Evolutionary conservation across 1,140 invertebrate genomes (phyloP), one percentile per base, ranked within the genome.

Genomic region (Spodoptera frugiperda): DNA sequence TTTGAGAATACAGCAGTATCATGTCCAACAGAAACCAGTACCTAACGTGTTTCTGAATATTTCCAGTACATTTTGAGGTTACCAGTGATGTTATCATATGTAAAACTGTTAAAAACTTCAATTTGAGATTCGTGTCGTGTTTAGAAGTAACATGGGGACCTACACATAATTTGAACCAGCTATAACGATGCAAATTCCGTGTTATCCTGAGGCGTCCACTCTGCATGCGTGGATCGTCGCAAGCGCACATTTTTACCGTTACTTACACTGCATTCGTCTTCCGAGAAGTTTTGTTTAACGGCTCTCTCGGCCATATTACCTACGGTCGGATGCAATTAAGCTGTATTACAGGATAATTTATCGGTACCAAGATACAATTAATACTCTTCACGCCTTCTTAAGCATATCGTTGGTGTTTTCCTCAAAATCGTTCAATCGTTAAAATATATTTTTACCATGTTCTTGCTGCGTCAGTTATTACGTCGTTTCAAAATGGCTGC

Each of bases 201-300:
- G 39, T 73, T 73, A 73, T 73, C 54, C 71, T 61, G 54, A 59
- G 44, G 63, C 65, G 15, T 67, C 77, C 71, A 82, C 78, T 83
- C 61, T 76, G 79, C 77, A 83, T 83, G 78, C 81, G 70, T 74
- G 59, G 53, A 54, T 51, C 65, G 78, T 76, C 65, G 76, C 68
- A 63, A 63, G 59, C 59, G 51, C 51, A 53, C 75, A 67, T 49
- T 73, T 59, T 83, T 73, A 83, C 82, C 82, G 82, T 83, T 83
- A 83, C 59, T 44, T 76, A 67, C 33, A 57, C 71, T 73, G 80
- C 79, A 81, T 80, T 81, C 80, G 74, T 78, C 76, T 84, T 84
- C 82, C 75, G 55, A 76, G 82, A 84, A 84, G 39, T 71, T 78
- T 76, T 67, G 78, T 81, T 77, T 77, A 77, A 77, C 63, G 55